Evolutionary conservation across 2,797 vertebrate species (phyloP), one percentile per base, ranked within the genome.

Genomic region (Florisuga fusca): DNA sequence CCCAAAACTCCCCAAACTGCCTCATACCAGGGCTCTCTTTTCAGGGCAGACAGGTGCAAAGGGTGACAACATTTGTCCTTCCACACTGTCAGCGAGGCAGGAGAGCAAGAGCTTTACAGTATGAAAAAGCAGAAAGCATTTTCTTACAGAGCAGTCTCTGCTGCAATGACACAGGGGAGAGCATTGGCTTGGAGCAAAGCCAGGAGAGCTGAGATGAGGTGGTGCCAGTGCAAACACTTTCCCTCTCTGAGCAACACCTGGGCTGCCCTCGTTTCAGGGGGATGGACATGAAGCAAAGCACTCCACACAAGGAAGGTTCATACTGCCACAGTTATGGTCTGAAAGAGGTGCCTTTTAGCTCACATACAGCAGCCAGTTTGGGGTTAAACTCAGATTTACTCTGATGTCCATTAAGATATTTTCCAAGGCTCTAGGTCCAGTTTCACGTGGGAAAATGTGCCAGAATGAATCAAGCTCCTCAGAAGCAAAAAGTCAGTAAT

Each of bases 401-500:
- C 87, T 94, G 69, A 94, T 92, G 93, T 91, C 96, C 96, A 97
- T 97, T 98, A 97, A 97, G 95, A 94, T 96, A 96, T 98, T 96
- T 97, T 97, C 97, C 97, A 97, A 97, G 75, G 85, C 95, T 95
- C 95, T 97, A 88, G 84, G 97, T 97, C 96, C 95, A 98, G 97
- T 98, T 98, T 98, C 98, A 98, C 97, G 87, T 98, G 97, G 98
- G 98, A 98, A 98, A 98, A 98, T 97, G 96, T 97, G 97, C 97
- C 97, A 98, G 96, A 97, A 97, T 98, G 98, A 98, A 98, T 98
- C 96, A 98, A 95, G 96, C 89, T 95, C 90, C 64, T 93, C 95
- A 94, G 96, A 97, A 97, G 96, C 96, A 97, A 95, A 77, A 97
- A 97, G 98, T 98, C 95, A 97, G 97, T 98, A 97, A 98, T 98